Evolutionary conservation across 2,113 vertebrate genomes (phyloP).

Genomic region (Mormyrus iriodes): DNA sequence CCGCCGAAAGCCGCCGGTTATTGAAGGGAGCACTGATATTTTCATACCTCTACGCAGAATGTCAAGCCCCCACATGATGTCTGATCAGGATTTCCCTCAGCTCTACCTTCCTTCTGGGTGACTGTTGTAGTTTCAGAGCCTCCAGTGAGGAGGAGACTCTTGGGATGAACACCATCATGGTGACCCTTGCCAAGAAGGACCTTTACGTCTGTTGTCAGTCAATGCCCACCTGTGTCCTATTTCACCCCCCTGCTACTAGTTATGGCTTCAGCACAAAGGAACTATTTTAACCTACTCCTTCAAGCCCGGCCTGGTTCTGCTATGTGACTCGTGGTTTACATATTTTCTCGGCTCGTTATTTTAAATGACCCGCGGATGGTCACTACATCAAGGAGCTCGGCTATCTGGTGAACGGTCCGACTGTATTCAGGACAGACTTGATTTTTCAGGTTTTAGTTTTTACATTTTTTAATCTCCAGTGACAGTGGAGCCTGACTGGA

Average conservation of each 20-base stretch:
- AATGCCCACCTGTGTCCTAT: neutral
- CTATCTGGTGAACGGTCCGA: neutral
- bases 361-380: neutral
- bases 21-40: neutral
- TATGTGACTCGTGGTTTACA: neutral
- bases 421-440: neutral
- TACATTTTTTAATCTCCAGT: neutral
- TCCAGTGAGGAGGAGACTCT: neutral
- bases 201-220: neutral
- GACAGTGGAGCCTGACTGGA: neutral
- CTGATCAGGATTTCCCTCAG: neutral
- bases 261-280: neutral
- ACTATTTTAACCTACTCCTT: neutral
- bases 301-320: neutral
- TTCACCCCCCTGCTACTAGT: neutral
- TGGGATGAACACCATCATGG: neutral
- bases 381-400: neutral
- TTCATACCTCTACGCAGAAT: neutral
- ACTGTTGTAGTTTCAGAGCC: neutral
- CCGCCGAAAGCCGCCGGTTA: slow-evolving; percentile 43
- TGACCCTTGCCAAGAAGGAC: neutral
- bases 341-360: neutral
- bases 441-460: neutral
- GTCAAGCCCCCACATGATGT: neutral
- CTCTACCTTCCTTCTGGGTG: neutral